Evolutionary conservation across 2,113 vertebrate species (phyloP), one percentile per base, ranked within the genome.

Genomic region (Epinephelus fuscoguttatus): DNA sequence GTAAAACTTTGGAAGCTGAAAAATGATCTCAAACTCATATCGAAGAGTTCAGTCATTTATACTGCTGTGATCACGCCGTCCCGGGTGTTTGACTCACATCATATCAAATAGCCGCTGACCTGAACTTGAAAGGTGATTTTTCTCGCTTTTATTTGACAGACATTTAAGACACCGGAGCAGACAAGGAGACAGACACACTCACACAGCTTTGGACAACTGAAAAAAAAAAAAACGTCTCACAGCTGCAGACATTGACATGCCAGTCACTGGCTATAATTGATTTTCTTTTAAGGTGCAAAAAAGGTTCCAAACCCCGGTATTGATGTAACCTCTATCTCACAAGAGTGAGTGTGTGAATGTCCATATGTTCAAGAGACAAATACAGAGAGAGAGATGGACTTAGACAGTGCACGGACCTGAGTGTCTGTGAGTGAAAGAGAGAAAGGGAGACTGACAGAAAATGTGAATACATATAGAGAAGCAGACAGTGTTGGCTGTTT

Each of bases 251-350:
- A 89, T 79, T 79, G 70, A 78, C 80, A 85, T 81, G 80, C 80
- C 82, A 91, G 82, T 91, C 89, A 88, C 66, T 61, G 27, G 66
- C 45, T 66, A 5, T 64, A 76, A 92, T 93, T 87, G 92, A 94
- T 93, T 92, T 92, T 90, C 86, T 86, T 93, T 89, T 87, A 88
- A 84, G 75, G 82, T 82, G 76, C 82, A 90, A 91, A 93, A 92
- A 78, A 79, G 80, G 76, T 77, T 89, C 75, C 61, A 81, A 89
- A 82, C 70, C 49, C 63, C 30, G 52, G 77, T 78, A 89, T 85
- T 84, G 87, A 86, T 49, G 74, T 84, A 79, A 70, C 84, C 73
- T 76, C 74, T 30, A 57, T 78, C 57, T 47, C 78, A 88, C 70
- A 87, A 82, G 61, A 78, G 57, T 75, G 71, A 2, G 53, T 7